Evolutionary conservation across 64 coral and sea anemone species (phyloP), one percentile per base, ranked within the genome.

Genomic region (Exaiptasia diaphana): DNA sequence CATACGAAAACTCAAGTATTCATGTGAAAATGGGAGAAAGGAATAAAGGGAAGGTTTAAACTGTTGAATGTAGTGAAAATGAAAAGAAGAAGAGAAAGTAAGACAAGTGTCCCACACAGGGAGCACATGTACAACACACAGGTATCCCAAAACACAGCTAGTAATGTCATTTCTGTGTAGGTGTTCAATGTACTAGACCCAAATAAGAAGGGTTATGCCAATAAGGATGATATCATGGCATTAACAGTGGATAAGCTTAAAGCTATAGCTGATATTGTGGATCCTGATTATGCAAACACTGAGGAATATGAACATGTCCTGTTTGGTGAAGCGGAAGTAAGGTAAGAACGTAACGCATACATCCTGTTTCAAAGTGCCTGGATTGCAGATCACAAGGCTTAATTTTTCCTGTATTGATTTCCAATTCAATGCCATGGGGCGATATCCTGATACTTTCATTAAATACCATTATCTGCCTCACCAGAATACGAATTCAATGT

Each of bases 251-350:
- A 97, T 14, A 70, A 68, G 26, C 64, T 97, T 2, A 86, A 91
- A 85, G 42, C 73, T 29, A 73, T 97, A 22, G 88, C 83, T 37
- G 74, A 88, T 39, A 23, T 75, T 3, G 55, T 83, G 2, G 93
- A 97, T 58, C 55, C 68, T 41, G 93, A 97, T 55, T 71, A 71
- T 20, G 93, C 93, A 0, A 97, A 97, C 64, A 91, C 93, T 12
- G 93, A 97, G 30, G 83, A 97, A 63, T 97, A 97, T 50, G 93
- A 97, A 73, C 85, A 91, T 80, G 74, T 65, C 7, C 15, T 88
- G 30, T 91, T 97, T 80, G 42, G 78, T 30, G 48, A 23, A 18
- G 73, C 83, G 36, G 88, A 87, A 65, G 83, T 97, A 23, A 88
- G 84, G 93, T 97, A 76, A 54, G 55, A 8, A n/a, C n/a, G n/a